A percentile compares a stretch with the other conserved stretches of the same genome.
phyloP scores from a whole-genome alignment of 1,140 invertebrate genomes.

The Drosophila carrolli region DNA sequence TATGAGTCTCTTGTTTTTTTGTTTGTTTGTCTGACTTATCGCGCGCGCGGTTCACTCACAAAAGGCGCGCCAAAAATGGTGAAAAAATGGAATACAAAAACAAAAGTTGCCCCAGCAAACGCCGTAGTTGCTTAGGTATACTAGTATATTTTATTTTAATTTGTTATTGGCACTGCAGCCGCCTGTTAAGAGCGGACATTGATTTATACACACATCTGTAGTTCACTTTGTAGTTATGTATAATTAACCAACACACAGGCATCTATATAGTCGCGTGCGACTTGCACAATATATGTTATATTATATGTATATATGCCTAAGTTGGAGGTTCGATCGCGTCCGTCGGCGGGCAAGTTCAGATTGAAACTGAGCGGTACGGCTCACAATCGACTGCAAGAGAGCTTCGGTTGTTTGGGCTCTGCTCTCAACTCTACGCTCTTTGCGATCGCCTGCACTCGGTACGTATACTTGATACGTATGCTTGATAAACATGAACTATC shows the following conservation, averaged over 20 bases:
- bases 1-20: slow-evolving; percentile 15
- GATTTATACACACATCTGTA: slow-evolving; percentile 46
- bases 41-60: slow-evolving; percentile 25
- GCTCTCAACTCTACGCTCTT: slow-evolving; percentile 2
- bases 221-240: slow-evolving; percentile 36
- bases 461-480: slow-evolving; percentile 41
- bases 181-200: slow-evolving; percentile 38
- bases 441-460: slow-evolving; percentile 27
- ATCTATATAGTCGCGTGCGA: slow-evolving; percentile 40
- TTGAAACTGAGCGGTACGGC: slow-evolving; percentile 42
- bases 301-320: not conserved
- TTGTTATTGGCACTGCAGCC: slow-evolving; percentile 38
- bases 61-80: slow-evolving; percentile 55
- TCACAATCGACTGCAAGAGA: slow-evolving; percentile 6
- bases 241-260: slow-evolving; percentile 52
- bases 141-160: slow-evolving; percentile 6
- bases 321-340: slow-evolving; percentile 21
- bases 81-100: slow-evolving; percentile 19
- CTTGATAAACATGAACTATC: slow-evolving; percentile 27
- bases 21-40: slow-evolving; percentile 15
- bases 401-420: slow-evolving; percentile 13
- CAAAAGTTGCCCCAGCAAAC: slow-evolving; percentile 19
- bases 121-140: slow-evolving; percentile 5
- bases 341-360: slow-evolving; percentile 48
- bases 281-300: slow-evolving; percentile 55